These are phyloP conservation scores for Dasyurus viverrinus DNA, from an alignment of 2,113 vertebrate species.

Conservation along the genomic window DNA sequence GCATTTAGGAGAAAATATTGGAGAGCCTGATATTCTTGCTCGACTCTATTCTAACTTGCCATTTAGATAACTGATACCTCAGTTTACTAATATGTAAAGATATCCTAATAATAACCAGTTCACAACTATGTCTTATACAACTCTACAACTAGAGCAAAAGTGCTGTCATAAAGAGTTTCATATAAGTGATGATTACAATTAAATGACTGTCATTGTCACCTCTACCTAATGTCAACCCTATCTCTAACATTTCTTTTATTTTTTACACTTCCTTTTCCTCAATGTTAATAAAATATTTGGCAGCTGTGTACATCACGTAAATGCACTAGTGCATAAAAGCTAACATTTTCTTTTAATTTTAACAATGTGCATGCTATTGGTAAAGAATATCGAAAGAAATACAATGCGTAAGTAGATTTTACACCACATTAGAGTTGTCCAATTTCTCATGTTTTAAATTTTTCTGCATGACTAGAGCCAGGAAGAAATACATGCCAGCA, in stretches of 20 bases:
- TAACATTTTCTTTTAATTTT: slow-evolving; percentile 84
- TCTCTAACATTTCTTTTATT: slow-evolving; percentile 58
- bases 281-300: slow-evolving; percentile 80
- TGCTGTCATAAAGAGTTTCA: slow-evolving; percentile 1
- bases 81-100: slow-evolving; percentile 30
- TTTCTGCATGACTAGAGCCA: slow-evolving; percentile 86
- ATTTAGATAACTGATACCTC: slow-evolving; percentile 19
- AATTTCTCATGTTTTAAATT: slow-evolving; percentile 86
- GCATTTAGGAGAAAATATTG: background rate
- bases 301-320: slow-evolving; percentile 73
- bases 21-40: background rate
- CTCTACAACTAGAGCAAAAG: background rate
- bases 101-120: slow-evolving; percentile 3
- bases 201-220: slow-evolving; percentile 64
- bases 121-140: slow-evolving; percentile 3
- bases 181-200: slow-evolving; percentile 49
- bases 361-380: slow-evolving; percentile 78
- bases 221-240: slow-evolving; percentile 66
- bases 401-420: slow-evolving; percentile 84
- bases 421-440: slow-evolving; percentile 84
- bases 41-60: background rate
- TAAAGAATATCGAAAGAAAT: slow-evolving; percentile 82
- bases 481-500: slow-evolving; percentile 85
- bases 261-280: slow-evolving; percentile 72
- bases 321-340: slow-evolving; percentile 69